These are phyloP conservation scores for Nothoprocta pentlandii DNA, from an alignment of 2,113 vertebrate species.

Conservation along the genomic window DNA sequence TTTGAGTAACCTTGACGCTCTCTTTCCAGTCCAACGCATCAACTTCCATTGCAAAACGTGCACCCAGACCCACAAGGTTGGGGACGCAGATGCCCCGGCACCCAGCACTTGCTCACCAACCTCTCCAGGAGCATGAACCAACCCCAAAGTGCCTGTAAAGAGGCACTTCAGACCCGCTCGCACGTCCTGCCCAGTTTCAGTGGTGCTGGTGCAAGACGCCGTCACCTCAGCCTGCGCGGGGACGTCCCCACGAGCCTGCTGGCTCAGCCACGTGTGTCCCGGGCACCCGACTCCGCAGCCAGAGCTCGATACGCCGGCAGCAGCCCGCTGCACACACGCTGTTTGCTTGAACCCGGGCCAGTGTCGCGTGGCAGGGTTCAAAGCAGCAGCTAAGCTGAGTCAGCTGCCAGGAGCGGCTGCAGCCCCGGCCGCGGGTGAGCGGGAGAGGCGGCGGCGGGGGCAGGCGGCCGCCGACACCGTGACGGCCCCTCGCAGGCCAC, in stretches of 20 bases:
- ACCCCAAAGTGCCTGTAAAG: background rate
- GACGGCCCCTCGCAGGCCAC: too few relatives aligned
- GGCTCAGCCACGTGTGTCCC: accelerated
- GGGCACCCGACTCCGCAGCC: background rate
- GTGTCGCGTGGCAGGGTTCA: background rate
- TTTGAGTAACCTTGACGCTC: background rate
- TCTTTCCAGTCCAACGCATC: background rate
- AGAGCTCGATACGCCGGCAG: background rate
- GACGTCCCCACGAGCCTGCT: background rate
- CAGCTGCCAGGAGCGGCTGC: background rate
- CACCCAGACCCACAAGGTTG: background rate
- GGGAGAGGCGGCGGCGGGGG: background rate
- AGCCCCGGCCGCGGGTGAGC: background rate
- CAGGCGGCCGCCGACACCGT: background rate
- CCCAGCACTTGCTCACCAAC: background rate
- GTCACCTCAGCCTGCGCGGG: background rate
- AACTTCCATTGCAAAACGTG: constrained; percentile 6
- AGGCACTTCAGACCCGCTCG: background rate
- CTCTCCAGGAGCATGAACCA: background rate
- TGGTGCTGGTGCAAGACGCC: background rate
- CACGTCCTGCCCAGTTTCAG: background rate
- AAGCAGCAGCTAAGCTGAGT: background rate
- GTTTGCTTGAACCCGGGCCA: background rate
- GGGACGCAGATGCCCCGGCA: background rate
- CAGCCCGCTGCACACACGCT: background rate